phyloP scores from a whole-genome alignment of 2,888 invertebrate genomes.

The Tinea semifulvella region DNA sequence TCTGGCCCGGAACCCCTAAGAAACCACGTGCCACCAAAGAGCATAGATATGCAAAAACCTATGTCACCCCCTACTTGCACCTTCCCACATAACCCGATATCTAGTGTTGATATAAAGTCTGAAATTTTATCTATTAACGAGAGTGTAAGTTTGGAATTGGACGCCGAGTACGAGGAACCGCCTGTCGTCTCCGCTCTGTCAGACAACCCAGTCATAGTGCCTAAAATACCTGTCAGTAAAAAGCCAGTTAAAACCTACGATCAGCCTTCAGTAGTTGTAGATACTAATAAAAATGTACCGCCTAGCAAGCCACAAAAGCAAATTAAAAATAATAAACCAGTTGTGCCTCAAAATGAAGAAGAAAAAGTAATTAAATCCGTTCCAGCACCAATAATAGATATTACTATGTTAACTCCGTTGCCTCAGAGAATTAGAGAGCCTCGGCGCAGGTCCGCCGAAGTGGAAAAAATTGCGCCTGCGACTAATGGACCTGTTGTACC shows the following conservation, averaged over 20 bases:
- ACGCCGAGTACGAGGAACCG: slow-evolving; percentile 52
- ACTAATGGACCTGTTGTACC: background rate
- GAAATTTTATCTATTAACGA: slow-evolving; percentile 52
- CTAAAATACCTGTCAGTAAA: slow-evolving; percentile 55
- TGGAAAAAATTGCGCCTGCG: background rate
- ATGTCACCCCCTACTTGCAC: slow-evolving; percentile 26
- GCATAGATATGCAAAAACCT: slow-evolving; percentile 33
- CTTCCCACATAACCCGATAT: slow-evolving; percentile 47
- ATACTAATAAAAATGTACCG: slow-evolving; percentile 44
- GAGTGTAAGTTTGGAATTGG: slow-evolving; percentile 46
- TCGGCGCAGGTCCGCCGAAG: background rate
- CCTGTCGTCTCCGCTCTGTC: slow-evolving; percentile 78
- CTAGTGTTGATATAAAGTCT: slow-evolving; percentile 53
- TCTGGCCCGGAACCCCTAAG: slow-evolving; percentile 34
- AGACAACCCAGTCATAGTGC: slow-evolving; percentile 72
- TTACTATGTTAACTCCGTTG: background rate
- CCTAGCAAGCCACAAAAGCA: slow-evolving; percentile 40
- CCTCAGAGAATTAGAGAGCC: slow-evolving; percentile 6
- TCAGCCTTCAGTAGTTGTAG: slow-evolving; percentile 38
- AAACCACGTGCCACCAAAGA: slow-evolving; percentile 34
- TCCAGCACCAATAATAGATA: background rate
- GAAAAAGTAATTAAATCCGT: slow-evolving; percentile 19
- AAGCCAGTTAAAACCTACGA: slow-evolving; percentile 49
- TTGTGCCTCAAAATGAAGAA: slow-evolving; percentile 42
- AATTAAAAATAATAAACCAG: slow-evolving; percentile 37